These are phyloP conservation scores for Subacronicta megacephala DNA, from an alignment of 2,888 invertebrate species.

Conservation along the genomic window DNA sequence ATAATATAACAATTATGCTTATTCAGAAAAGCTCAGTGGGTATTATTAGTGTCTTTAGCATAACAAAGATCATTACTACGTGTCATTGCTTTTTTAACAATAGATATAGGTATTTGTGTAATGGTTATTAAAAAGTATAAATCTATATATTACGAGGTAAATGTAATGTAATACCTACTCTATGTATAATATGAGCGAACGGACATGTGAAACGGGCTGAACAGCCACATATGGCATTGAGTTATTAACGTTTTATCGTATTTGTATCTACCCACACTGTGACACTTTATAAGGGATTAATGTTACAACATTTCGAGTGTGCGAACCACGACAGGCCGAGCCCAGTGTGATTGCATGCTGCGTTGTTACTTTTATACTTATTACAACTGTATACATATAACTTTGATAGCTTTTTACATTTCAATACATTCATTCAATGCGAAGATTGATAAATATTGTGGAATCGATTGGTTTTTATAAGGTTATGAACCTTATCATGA, in stretches of 20 bases:
- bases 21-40: too few relatives aligned
- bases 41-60: too few relatives aligned
- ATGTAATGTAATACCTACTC: constrained; percentile 8
- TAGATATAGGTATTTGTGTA: too few relatives aligned
- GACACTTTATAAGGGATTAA: constrained; percentile 73
- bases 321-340: constrained; percentile 27
- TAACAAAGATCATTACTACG: too few relatives aligned
- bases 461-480: too few relatives aligned
- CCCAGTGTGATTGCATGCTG: constrained; percentile 27
- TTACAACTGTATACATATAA: constrained; percentile 6
- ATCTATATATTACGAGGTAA: constrained; percentile 1
- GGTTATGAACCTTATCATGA: background rate
- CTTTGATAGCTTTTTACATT: constrained; percentile 19
- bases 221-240: constrained; percentile 73
- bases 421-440: background rate
- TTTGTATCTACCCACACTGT: constrained; percentile 73
- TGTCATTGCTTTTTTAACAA: too few relatives aligned
- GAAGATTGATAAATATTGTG: background rate
- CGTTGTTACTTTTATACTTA: background rate
- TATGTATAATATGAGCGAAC: constrained; percentile 12
- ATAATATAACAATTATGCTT: too few relatives aligned
- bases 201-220: constrained; percentile 67
- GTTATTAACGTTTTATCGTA: constrained; percentile 72
- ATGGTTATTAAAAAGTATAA: too few relatives aligned
- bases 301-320: constrained; percentile 67